Evolutionary conservation across 2,888 invertebrate genomes (phyloP).

Genomic region (Diaphora mendica): DNA sequence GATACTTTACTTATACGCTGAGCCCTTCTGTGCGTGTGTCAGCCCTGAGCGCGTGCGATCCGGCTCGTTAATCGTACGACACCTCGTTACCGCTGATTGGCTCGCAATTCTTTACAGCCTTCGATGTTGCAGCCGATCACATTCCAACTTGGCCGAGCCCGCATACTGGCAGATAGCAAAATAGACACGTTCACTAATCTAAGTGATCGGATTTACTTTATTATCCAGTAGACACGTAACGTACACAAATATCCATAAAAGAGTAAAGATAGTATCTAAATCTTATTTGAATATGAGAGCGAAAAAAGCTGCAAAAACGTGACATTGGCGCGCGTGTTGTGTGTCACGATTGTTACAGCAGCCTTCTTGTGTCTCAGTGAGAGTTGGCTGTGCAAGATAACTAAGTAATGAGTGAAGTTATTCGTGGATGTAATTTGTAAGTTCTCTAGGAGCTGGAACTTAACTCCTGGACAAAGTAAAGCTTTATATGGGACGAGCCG

Average conservation of each 20-base stretch:
- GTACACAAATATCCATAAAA: not conserved
- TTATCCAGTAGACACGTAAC: not conserved
- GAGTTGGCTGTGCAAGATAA: not conserved
- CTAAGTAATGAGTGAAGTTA: not conserved
- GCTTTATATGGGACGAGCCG: not conserved
- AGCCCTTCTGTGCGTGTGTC: not conserved
- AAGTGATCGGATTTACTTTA: constrained; percentile 12
- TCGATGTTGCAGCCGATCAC: constrained; percentile 12
- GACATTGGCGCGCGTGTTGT: not conserved
- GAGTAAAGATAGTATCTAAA: constrained; percentile 19
- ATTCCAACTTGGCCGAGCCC: not conserved
- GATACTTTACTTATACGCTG: not conserved
- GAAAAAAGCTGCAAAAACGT: not conserved
- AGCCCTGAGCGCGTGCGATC: constrained; percentile 18
- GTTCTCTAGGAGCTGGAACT: not conserved
- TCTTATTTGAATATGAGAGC: constrained; percentile 30
- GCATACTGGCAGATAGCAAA: not conserved
- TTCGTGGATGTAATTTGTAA: not conserved
- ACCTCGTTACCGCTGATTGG: constrained; percentile 52
- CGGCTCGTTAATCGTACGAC: constrained; percentile 43
- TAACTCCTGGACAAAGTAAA: not conserved
- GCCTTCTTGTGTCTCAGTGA: not conserved
- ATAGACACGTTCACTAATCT: not conserved
- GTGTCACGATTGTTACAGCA: not conserved
- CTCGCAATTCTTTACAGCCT: constrained; percentile 32